phyloP scores from a whole-genome alignment of 2,888 invertebrate species.

The Helicoverpa assulta region DNA sequence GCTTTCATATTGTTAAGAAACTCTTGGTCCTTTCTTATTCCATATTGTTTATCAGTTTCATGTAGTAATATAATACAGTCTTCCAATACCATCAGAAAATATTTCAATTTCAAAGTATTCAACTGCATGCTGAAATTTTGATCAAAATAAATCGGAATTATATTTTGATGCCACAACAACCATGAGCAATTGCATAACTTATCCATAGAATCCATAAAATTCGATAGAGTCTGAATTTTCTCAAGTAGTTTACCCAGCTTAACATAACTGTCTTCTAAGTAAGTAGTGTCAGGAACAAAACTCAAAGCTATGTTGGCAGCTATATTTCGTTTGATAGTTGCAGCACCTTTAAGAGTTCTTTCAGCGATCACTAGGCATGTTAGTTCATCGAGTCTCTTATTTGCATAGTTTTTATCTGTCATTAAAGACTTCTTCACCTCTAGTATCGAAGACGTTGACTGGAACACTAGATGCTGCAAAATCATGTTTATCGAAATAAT shows the following conservation, averaged over 20 bases:
- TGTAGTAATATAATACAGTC: conserved; percentile 81
- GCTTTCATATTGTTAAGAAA: conserved; percentile 79
- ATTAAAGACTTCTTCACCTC: conserved; percentile 92
- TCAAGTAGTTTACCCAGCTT: conserved; percentile 91
- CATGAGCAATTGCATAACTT: conserved; percentile 93
- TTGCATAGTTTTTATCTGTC: conserved; percentile 91
- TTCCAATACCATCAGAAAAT: conserved; percentile 85
- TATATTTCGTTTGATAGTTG: conserved; percentile 91
- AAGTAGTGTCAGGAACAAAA: conserved; percentile 91
- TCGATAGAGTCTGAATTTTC: conserved; percentile 91
- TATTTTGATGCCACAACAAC: conserved; percentile 95
- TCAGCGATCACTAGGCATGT: conserved; percentile 94
- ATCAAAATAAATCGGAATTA: conserved; percentile 94
- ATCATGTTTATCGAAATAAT: conserved; percentile 94
- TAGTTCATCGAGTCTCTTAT: conserved; percentile 92
- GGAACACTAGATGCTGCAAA: conserved; percentile 94
- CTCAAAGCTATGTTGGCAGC: conserved; percentile 92
- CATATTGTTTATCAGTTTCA: conserved; percentile 77
- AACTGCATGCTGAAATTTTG: conserved; percentile 92
- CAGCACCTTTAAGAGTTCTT: conserved; percentile 91
- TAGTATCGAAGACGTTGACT: conserved; percentile 92
- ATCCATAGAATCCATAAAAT: conserved; percentile 90
- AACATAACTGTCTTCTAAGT: conserved; percentile 91
- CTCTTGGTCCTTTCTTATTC: conserved; percentile 72
- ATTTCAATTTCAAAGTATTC: conserved; percentile 91